Evolutionary conservation across 2,797 vertebrate genomes (phyloP).

Genomic region (Acanthornis magna): DNA sequence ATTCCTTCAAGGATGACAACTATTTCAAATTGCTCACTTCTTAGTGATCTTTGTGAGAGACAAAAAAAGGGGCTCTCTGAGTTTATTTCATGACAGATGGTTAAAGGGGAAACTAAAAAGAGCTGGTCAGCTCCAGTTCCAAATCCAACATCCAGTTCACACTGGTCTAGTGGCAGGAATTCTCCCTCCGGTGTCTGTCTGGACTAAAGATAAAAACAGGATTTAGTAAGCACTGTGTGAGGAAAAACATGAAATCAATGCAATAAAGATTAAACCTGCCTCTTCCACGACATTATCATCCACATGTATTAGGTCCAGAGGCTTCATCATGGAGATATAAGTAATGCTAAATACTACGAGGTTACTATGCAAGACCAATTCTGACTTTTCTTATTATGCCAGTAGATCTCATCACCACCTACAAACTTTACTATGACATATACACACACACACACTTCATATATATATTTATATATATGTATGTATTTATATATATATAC

Average conservation of each 20-base stretch:
- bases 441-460: too few relatives aligned
- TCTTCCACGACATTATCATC: background rate
- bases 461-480: background rate
- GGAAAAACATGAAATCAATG: background rate
- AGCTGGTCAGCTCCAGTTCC: conserved; percentile 91
- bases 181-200: conserved; percentile 90
- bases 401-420: background rate
- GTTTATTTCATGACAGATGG: conserved; percentile 91
- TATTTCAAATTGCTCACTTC: conserved; percentile 89
- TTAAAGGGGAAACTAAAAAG: conserved; percentile 89
- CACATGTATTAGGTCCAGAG: background rate
- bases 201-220: conserved; percentile 75
- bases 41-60: conserved; percentile 86
- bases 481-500: background rate
- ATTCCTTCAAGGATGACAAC: conserved; percentile 92
- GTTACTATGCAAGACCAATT: background rate
- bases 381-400: background rate
- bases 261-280: background rate
- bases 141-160: conserved; percentile 89
- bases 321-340: background rate
- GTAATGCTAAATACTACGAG: background rate
- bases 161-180: conserved; percentile 89
- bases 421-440: background rate
- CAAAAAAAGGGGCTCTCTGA: conserved; percentile 87
- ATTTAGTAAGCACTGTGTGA: background rate